Evolutionary conservation across 2,888 invertebrate species (phyloP).

Genomic region (Drosophila vallismaia): DNA sequence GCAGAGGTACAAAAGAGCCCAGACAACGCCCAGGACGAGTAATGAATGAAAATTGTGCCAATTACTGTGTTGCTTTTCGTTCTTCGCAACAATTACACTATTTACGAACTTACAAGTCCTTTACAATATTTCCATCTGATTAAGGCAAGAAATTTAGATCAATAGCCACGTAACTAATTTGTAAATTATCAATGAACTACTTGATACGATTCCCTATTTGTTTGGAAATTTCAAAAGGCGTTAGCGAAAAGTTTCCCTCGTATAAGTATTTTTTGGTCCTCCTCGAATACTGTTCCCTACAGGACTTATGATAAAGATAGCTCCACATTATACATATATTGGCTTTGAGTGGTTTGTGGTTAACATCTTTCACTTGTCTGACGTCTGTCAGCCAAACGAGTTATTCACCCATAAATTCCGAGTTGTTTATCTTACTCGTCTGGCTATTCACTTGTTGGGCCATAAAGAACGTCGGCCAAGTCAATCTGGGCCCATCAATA

Average conservation of each 20-base stretch:
- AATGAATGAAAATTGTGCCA: constrained; percentile 75
- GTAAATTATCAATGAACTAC: not conserved
- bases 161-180: too few species aligned
- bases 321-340: not conserved
- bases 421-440: constrained; percentile 38
- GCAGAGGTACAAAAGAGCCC: constrained; percentile 10
- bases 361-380: constrained; percentile 32
- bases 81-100: constrained; percentile 77
- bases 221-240: too few species aligned
- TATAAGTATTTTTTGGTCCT: not conserved
- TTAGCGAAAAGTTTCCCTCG: too few species aligned
- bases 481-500: constrained; percentile 65
- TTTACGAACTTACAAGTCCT: constrained; percentile 67
- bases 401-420: constrained; percentile 35
- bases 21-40: constrained; percentile 44
- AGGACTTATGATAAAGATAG: too few species aligned
- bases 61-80: constrained; percentile 74
- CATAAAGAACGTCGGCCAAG: constrained; percentile 39
- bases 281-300: not conserved
- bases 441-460: constrained; percentile 53
- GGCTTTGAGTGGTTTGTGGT: not conserved
- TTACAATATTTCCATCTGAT: constrained; percentile 74
- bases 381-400: constrained; percentile 12
- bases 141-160: constrained; percentile 32
- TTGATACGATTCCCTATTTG: too few species aligned